Evolutionary conservation across 1,140 invertebrate species (phyloP), one percentile per base, ranked within the genome.

Genomic region (Callitettix versicolor): DNA sequence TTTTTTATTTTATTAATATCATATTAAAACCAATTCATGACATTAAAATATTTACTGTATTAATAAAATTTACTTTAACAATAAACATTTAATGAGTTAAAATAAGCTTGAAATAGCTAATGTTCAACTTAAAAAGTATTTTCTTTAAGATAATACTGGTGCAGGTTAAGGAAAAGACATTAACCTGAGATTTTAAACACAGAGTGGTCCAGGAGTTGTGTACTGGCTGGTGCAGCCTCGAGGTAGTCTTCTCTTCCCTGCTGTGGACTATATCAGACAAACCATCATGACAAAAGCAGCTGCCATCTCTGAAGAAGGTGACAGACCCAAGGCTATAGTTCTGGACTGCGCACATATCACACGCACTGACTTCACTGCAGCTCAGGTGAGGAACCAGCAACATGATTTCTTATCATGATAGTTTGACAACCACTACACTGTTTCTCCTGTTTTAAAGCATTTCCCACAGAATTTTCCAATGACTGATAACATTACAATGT

Each of bases 281-380:
- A 64, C 57, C 11, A 65, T 68, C 30, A 64, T 78, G n/a, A 63
- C 64, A 0, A 68, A 71, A 57, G 64, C 63, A 7, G 62, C 65
- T 17, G 26, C 21, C 20, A 53, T 43, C n/a, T 41, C 36, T 17
- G 55, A 62, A 2, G 51, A 64, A 15, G 57, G 56, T 18, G 26
- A 20, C 24, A 24, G 53, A 53, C 34, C 55, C 1, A 63, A 50
- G 40, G 53, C 53, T 38, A 14, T 51, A 22, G 70, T 81, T 24
- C 67, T 81, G n/a, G 74, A 80, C 60, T 78, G 75, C 55, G 65
- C 65, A 26, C 70, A 76, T 58, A 67, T 80, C 15, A 71, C 71
- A 36, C 68, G 67, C 47, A 70, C 74, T 20, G 79, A 81, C 61
- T 79, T 71, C 61, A 80, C 78, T 0, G 73, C 77, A 17, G 74